phyloP scores from a whole-genome alignment of 1,140 invertebrate genomes.

The Calosoma granatense region DNA sequence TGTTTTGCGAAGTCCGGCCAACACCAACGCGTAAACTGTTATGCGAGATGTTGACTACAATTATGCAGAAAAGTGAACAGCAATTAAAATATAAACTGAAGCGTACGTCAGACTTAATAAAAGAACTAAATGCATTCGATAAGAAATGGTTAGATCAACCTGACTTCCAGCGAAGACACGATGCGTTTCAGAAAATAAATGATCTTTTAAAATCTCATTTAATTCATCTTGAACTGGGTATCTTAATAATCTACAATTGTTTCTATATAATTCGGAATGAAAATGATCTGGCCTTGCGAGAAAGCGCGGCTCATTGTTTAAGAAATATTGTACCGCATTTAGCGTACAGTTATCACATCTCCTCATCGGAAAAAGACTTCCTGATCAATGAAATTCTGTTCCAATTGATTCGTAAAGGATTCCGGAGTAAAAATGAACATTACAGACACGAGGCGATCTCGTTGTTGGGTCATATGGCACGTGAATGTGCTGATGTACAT shows the following conservation, averaged over 20 bases:
- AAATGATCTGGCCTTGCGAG: constrained; percentile 73
- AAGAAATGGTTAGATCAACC: constrained; percentile 80
- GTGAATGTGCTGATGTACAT: constrained; percentile 59
- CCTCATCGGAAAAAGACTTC: constrained; percentile 43
- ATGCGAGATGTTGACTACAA: constrained; percentile 43
- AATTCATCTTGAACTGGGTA: constrained; percentile 53
- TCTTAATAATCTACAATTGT: constrained; percentile 71
- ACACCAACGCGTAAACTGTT: constrained; percentile 54
- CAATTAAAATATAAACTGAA: constrained; percentile 24
- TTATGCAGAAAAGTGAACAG: constrained; percentile 35
- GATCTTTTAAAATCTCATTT: constrained; percentile 41
- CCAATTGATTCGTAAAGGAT: constrained; percentile 52
- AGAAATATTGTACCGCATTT: constrained; percentile 52
- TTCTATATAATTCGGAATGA: constrained; percentile 66
- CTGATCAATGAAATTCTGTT: constrained; percentile 65
- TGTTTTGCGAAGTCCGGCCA: constrained; percentile 50
- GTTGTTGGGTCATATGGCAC: constrained; percentile 60
- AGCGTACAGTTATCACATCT: constrained; percentile 38
- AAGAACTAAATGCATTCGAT: constrained; percentile 78
- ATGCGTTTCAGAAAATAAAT: constrained; percentile 58
- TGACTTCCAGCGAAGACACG: constrained; percentile 72
- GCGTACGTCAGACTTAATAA: constrained; percentile 40
- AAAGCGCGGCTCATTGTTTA: constrained; percentile 65
- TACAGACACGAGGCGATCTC: constrained; percentile 65
- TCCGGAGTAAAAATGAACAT: constrained; percentile 53